phyloP scores from a whole-genome alignment of 2,888 invertebrate species.

The Sipha maydis region DNA sequence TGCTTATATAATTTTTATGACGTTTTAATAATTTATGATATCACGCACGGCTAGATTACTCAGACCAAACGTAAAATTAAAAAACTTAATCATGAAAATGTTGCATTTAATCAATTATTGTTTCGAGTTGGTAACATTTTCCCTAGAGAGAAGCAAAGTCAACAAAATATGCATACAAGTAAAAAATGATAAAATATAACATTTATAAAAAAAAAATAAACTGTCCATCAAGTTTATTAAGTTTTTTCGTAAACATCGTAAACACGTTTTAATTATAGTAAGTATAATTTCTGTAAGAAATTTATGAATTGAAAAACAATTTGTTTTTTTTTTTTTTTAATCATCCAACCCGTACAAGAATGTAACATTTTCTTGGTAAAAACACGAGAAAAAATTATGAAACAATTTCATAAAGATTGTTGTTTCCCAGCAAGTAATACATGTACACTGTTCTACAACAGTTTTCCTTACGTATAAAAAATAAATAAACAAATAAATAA shows the following conservation, averaged over 20 bases:
- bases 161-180: background rate
- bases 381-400: background rate
- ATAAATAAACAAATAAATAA: background rate
- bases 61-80: background rate
- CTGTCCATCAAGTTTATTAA: slow-evolving; percentile 13
- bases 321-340: background rate
- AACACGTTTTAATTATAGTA: slow-evolving; percentile 10
- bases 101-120: slow-evolving; percentile 31
- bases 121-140: background rate
- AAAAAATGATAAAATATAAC: slow-evolving; percentile 34
- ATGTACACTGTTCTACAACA: too few species aligned
- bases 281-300: background rate
- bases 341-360: background rate
- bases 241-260: background rate
- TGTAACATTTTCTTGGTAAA: background rate
- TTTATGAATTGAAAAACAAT: background rate
- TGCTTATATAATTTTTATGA: background rate
- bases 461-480: background rate
- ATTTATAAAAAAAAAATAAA: background rate
- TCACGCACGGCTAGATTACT: background rate
- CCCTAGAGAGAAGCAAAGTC: background rate
- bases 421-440: background rate
- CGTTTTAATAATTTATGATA: background rate
- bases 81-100: slow-evolving; percentile 19
- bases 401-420: background rate